Evolutionary conservation across 2,113 vertebrate genomes (phyloP).

Genomic region (Pipa parva): DNA sequence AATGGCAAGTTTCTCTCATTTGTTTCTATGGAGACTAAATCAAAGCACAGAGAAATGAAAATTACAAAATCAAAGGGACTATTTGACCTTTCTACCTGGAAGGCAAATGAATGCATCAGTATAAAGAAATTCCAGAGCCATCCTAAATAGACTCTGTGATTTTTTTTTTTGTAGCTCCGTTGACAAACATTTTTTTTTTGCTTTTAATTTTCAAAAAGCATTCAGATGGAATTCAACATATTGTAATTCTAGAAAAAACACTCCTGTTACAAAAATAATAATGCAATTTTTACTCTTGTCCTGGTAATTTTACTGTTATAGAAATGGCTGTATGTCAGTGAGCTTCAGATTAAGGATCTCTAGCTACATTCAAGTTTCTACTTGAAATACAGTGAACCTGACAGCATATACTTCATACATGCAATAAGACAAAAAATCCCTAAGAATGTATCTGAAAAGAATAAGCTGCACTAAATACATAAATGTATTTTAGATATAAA

Average conservation of each 20-base stretch:
- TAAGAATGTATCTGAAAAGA: too few species aligned
- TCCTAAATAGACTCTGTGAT: constrained; percentile 38
- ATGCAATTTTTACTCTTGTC: neutral
- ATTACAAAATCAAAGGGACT: constrained; percentile 19
- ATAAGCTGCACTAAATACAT: too few species aligned
- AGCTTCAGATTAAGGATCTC: too few species aligned
- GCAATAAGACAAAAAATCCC: too few species aligned
- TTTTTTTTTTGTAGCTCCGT: constrained; percentile 36
- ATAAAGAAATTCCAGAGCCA: constrained; percentile 31
- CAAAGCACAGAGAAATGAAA: constrained; percentile 13
- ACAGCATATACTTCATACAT: too few species aligned
- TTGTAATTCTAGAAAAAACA: constrained; percentile 19
- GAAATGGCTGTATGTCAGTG: too few species aligned
- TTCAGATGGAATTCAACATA: constrained; percentile 31
- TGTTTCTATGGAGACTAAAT: neutral
- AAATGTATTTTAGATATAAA: too few species aligned
- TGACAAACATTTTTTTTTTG: constrained; percentile 37
- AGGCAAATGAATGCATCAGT: constrained; percentile 41
- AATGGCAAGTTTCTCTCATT: neutral
- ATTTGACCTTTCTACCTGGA: constrained; percentile 38
- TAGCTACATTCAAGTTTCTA: too few species aligned
- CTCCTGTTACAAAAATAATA: constrained; percentile 7
- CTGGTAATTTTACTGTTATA: too few species aligned
- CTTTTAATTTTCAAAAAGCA: constrained; percentile 40
- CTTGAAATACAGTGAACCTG: too few species aligned